A percentile compares a stretch with the other conserved stretches of the same genome.
Evolutionary conservation across 1,140 invertebrate genomes (phyloP).

Genomic region (Solen grandis): DNA sequence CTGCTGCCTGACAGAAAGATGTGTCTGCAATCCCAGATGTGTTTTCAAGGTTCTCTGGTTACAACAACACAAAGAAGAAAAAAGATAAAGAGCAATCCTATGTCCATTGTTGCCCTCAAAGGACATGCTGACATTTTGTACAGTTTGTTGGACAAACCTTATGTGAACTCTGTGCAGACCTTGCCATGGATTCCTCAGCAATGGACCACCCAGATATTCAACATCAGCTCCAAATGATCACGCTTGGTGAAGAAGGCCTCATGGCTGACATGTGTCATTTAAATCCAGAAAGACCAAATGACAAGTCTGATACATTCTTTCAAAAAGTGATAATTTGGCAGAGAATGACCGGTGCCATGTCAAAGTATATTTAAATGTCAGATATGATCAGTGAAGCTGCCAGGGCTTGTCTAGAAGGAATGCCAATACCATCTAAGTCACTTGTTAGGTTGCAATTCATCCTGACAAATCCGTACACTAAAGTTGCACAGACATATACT

Average conservation of each 20-base stretch:
- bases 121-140: too few relatives aligned
- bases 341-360: constrained; percentile 24
- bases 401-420: constrained; percentile 31
- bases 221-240: constrained; percentile 30
- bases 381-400: constrained; percentile 27
- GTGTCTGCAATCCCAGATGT: background rate
- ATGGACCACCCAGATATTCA: constrained; percentile 4
- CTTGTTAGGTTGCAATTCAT: constrained; percentile 60
- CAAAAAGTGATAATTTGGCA: constrained; percentile 32
- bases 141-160: too few relatives aligned
- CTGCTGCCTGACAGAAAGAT: background rate
- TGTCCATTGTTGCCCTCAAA: too few relatives aligned
- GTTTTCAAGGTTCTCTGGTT: constrained; percentile 3
- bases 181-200: constrained; percentile 12
- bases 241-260: constrained; percentile 48
- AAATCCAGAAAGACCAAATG: constrained; percentile 52
- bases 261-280: constrained; percentile 48
- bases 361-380: background rate
- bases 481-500: constrained; percentile 50
- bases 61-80: too few relatives aligned
- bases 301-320: constrained; percentile 53
- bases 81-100: too few relatives aligned
- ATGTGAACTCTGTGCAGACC: constrained; percentile 30
- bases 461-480: constrained; percentile 53
- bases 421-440: constrained; percentile 45